Evolutionary conservation across 2,888 invertebrate species (phyloP).

Genomic region (Sphaerophoria rueppellii): DNA sequence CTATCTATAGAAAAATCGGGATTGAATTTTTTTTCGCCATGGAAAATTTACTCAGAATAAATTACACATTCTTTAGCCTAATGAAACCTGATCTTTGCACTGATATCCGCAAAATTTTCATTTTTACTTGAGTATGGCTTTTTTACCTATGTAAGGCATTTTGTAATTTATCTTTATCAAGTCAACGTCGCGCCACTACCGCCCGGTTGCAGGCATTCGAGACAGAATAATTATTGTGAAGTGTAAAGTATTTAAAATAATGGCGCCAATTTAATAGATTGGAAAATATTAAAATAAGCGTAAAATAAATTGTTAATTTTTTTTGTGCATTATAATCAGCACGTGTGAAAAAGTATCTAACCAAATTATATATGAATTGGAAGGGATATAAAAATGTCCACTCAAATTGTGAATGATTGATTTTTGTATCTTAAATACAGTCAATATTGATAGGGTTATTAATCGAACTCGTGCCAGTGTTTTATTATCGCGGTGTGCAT

Average conservation of each 20-base stretch:
- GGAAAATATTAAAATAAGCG: neutral
- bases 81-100: constrained; percentile 23
- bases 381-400: neutral
- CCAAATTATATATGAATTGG: too few species aligned
- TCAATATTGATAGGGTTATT: neutral
- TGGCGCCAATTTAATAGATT: constrained; percentile 7
- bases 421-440: neutral
- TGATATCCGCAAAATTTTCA: constrained; percentile 10
- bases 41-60: constrained; percentile 28
- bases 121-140: neutral
- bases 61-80: neutral
- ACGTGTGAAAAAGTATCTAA: too few species aligned
- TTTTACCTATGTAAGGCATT: constrained; percentile 3
- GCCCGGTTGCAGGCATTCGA: neutral
- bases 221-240: neutral
- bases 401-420: neutral
- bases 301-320: too few species aligned
- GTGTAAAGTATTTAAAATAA: constrained; percentile 7
- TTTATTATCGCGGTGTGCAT: constrained; percentile 2
- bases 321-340: too few species aligned
- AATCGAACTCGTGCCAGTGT: neutral
- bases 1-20: constrained; percentile 5
- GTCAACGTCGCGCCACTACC: neutral
- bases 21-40: neutral
- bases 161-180: constrained; percentile 24